Evolutionary conservation across 2,888 invertebrate genomes (phyloP), one percentile per base, ranked within the genome.

Genomic region (Tyria jacobaeae): DNA sequence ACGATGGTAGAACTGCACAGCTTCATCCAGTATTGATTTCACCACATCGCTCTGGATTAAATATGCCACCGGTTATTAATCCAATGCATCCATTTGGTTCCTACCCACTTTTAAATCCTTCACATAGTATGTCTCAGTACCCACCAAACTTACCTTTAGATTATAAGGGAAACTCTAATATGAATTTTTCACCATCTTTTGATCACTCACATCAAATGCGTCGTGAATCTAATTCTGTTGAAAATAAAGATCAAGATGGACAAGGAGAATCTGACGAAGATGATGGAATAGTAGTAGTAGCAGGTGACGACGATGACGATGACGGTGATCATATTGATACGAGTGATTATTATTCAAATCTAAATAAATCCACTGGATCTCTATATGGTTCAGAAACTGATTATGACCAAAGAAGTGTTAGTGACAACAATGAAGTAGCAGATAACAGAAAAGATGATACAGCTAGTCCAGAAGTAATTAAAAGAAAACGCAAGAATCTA

Each of bases 1-100:
- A 98, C 80, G 98, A 98, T 78, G 98, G 98, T 0, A 95, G 98
- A 74, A 98, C 97, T 66, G 96, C 98, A 3, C 98, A 98, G 92
- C 96, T 97, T 1, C 98, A 98, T 86, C 96, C 97, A 12, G 94
- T 98, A 49, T 92, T 97, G 3, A 94, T 97, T 67, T 96, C 97
- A 56, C 96, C 97, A 0, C 96, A 96, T 78, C 87, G 87, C 21
- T 94, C 96, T 9, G 96, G 96, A 0, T 85, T 96, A 3, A 94
- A 95, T 31, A 92, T 96, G 62, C 95, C 96, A 15, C 95, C 96
- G 7, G 95, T 96, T 3, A 92, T 96, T 60, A 96, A 96, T 80
- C 96, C 96, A 15, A 93, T 97, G 81, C 95, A 96, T 81, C 96
- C 97, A 12, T 97, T 97, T 80, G 96, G 96, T 48, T 95, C 97